Conservation (phyloP, 2,888 invertebrate species). For the Ormyrus thymus region DNA sequence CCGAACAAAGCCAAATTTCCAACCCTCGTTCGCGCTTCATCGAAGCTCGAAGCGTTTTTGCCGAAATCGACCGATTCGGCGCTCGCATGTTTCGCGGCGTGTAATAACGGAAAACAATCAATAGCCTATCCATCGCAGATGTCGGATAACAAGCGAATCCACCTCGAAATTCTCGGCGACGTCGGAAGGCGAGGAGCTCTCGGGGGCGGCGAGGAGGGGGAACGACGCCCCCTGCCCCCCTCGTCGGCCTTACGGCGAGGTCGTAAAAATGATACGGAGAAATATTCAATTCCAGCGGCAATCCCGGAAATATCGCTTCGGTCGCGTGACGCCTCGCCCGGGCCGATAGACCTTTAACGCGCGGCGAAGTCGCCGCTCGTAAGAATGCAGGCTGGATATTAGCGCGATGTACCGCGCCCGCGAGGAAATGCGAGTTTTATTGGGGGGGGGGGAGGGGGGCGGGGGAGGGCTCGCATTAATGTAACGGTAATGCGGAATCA, state of each 20-base stretch:
- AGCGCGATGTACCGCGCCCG: background rate
- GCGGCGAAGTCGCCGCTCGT: background rate
- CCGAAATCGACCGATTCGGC: background rate
- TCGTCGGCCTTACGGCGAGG: background rate
- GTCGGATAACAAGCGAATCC: slow-evolving; percentile 60
- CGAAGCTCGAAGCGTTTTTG: too few species aligned
- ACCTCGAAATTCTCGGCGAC: slow-evolving; percentile 16
- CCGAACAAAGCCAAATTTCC: too few species aligned
- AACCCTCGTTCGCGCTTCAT: too few species aligned
- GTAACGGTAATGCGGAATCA: too few species aligned
- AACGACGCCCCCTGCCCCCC: background rate
- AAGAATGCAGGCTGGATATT: background rate
- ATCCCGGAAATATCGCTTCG: slow-evolving; percentile 32
- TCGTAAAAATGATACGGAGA: slow-evolving; percentile 37
- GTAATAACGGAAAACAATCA: slow-evolving; percentile 59
- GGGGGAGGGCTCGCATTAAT: too few species aligned
- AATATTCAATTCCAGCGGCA: slow-evolving; percentile 43
- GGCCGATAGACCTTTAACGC: background rate
- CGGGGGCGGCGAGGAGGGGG: too few species aligned
- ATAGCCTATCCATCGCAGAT: slow-evolving; percentile 60
- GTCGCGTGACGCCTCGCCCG: slow-evolving; percentile 28
- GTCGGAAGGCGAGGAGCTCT: background rate
- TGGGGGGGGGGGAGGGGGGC: too few species aligned
- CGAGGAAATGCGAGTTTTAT: too few species aligned
- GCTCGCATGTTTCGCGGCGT: slow-evolving; percentile 23